phyloP scores from a whole-genome alignment of 2,888 invertebrate species.

The Brachyopa scutellaris region DNA sequence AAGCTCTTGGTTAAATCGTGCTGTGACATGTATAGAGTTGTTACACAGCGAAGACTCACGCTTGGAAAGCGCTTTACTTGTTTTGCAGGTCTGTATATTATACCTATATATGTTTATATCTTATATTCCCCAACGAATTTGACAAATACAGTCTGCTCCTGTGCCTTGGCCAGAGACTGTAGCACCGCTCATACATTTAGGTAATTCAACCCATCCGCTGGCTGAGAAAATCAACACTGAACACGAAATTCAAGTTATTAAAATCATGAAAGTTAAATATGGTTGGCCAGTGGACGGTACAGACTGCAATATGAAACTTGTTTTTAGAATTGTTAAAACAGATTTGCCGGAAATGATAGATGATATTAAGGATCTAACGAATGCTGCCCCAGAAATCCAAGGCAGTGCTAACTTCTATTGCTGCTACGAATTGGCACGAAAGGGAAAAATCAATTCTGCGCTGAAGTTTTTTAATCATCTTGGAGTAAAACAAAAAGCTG shows the following conservation, averaged over 20 bases:
- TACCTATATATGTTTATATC: too few relatives aligned
- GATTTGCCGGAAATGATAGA: conserved; percentile 80
- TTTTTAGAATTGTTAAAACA: conserved; percentile 80
- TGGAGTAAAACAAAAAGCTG: conserved; percentile 73
- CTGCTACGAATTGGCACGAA: conserved; percentile 79
- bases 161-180: conserved; percentile 81
- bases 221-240: conserved; percentile 79
- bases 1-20: conserved; percentile 79
- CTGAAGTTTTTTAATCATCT: conserved; percentile 78
- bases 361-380: conserved; percentile 78
- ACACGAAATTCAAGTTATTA: conserved; percentile 80
- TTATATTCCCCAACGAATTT: too few relatives aligned
- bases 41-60: conserved; percentile 81
- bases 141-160: conserved; percentile 76
- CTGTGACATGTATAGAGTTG: conserved; percentile 78
- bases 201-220: conserved; percentile 80
- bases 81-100: conserved; percentile 76
- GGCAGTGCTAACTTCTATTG: conserved; percentile 79
- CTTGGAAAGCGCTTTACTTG: conserved; percentile 78
- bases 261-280: conserved; percentile 81
- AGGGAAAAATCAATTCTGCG: conserved; percentile 78
- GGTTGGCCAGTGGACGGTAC: conserved; percentile 79
- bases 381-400: conserved; percentile 78
- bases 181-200: conserved; percentile 77
- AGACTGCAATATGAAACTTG: conserved; percentile 78